Percentiles rank a stretch among this genome's conserved stretches.
Conservation (phyloP, 2,113 vertebrate genomes). For the Bothrops jararaca region DNA sequence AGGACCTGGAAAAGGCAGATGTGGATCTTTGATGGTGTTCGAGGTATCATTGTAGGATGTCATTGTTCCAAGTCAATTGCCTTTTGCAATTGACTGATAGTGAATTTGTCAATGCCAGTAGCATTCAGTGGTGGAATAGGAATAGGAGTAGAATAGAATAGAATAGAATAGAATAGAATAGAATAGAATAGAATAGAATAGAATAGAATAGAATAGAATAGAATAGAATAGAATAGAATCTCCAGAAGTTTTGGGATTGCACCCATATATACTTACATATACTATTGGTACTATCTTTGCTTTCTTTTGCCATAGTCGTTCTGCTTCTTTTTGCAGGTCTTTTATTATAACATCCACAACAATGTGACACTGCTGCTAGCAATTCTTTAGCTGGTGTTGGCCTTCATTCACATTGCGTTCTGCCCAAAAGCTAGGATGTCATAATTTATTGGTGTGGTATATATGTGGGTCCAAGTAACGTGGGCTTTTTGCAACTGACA, state of each 20-base stretch:
- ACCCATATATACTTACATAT: neutral
- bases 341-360: neutral
- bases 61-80: neutral
- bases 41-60: neutral
- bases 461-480: neutral
- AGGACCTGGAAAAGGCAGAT: neutral
- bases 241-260: neutral
- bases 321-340: neutral
- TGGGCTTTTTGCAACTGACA: neutral
- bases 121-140: neutral
- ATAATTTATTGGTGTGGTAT: neutral
- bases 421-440: neutral
- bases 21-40: neutral
- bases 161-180: too few relatives aligned
- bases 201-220: too few relatives aligned
- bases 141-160: too few relatives aligned
- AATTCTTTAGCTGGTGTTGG: neutral
- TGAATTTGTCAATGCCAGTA: neutral
- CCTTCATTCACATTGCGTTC: neutral
- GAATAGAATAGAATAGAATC: too few relatives aligned
- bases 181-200: too few relatives aligned
- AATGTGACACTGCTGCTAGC: neutral
- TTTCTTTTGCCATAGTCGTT: neutral
- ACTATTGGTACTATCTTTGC: neutral
- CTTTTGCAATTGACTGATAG: neutral